Base-by-base conservation (phyloP, 2,113 vertebrate genomes). In the Podarcis cretensis region DNA sequence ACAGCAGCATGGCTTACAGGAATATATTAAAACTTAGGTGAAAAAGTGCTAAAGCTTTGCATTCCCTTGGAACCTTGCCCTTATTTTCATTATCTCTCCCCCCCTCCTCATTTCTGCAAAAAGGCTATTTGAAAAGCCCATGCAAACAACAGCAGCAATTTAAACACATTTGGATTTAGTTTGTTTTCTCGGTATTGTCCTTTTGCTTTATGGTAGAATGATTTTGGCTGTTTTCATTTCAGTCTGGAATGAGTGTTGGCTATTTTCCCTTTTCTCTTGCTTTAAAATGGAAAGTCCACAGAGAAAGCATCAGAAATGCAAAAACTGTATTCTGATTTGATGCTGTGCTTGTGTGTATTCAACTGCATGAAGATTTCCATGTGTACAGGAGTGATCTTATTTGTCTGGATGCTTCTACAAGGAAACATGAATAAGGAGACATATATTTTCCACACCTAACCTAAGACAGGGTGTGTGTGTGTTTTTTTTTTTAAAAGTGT, bases 141-240 rank as follows among this genome's bases (percentile, higher is more conserved):
- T 80, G 48, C 2, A 89, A 84, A 76, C 25, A 88, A 87, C 91
- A 94, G 76, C 40, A 93, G 81, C 18, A 90, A 90, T 94, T 94
- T 92, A 90, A 91, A 91, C n/a, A n/a, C 90, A 37, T 90, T 95
- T 93, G 91, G 87, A 91, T 92, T 92, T 91, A 86, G 63, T 91
- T 92, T 94, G 2, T 83, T 93, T 92, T 80, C 32, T 92, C 80
- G 27, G 5, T 88, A 89, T 91, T 94, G 87, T 94, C 91, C 90
- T 89, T 90, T 92, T 92, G 73, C 92, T 93, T 94, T 94, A 93
- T 0, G 7, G 87, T 89, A 91, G 86, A 94, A 87, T 90, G 92
- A 93, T 88, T 92, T 94, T 95, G 92, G 89, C 91, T 94, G 91
- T 87, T 95, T 94, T 91, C 91, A 94, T 95, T 94, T 93, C 87